phyloP scores from a whole-genome alignment of 2,797 vertebrate species.

The Champsocephalus gunnari region DNA sequence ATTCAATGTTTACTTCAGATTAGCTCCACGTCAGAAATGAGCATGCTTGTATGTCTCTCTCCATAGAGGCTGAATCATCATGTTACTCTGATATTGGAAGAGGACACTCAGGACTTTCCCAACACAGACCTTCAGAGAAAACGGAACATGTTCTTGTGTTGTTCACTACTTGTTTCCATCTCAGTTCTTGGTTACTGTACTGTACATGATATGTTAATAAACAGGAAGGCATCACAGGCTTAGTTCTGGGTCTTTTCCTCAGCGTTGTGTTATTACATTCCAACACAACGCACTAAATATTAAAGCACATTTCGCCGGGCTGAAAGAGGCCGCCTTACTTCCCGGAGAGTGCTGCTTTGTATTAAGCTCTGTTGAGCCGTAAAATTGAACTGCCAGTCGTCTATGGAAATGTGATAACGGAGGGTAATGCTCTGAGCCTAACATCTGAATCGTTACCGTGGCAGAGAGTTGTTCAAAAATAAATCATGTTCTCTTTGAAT shows the following conservation, averaged over 20 bases:
- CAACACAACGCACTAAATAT: slow-evolving; percentile 48
- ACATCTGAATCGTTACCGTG: slow-evolving; percentile 69
- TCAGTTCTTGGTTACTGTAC: neutral
- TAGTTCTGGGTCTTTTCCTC: slow-evolving; percentile 6
- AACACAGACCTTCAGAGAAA: too few species aligned
- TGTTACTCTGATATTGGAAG: too few species aligned
- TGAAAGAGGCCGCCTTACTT: slow-evolving; percentile 47
- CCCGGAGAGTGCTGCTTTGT: slow-evolving; percentile 49
- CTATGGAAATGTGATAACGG: slow-evolving; percentile 75
- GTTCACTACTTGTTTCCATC: too few species aligned
- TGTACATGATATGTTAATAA: slow-evolving; percentile 17
- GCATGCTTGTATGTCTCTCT: too few species aligned
- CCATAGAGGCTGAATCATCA: too few species aligned
- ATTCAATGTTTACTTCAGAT: too few species aligned
- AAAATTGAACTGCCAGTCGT: slow-evolving; percentile 78
- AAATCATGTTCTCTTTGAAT: slow-evolving; percentile 50
- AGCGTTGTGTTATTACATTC: slow-evolving; percentile 37
- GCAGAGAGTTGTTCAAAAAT: slow-evolving; percentile 44
- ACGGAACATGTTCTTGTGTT: too few species aligned
- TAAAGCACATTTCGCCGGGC: slow-evolving; percentile 42
- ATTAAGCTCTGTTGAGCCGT: slow-evolving; percentile 79
- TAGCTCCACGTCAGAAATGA: too few species aligned
- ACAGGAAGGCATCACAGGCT: slow-evolving; percentile 11
- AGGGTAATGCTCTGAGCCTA: slow-evolving; percentile 65
- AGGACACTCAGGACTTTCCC: too few species aligned